phyloP scores from a whole-genome alignment of 2,888 invertebrate genomes.

The Lasioglossum malachurum region DNA sequence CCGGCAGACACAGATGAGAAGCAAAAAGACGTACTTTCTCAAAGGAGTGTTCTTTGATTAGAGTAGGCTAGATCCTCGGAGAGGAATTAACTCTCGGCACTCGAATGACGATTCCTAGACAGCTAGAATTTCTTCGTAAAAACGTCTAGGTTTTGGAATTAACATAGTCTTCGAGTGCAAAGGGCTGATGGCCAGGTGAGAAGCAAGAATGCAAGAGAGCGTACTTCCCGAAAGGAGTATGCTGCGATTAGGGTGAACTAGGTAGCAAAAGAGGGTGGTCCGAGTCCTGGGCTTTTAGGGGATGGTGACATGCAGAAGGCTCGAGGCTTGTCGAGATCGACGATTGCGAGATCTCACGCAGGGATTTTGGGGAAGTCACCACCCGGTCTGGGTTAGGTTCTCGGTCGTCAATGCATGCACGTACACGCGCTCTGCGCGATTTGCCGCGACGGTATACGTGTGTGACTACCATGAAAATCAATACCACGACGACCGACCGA shows the following conservation, averaged over 20 bases:
- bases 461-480: slow-evolving; percentile 63
- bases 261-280: not conserved
- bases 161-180: too few species aligned
- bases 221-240: too few species aligned
- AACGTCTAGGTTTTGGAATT: too few species aligned
- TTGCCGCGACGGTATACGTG: slow-evolving; percentile 15
- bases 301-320: not conserved
- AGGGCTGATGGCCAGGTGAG: too few species aligned
- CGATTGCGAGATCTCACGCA: slow-evolving; percentile 42
- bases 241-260: too few species aligned
- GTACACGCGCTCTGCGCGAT: slow-evolving; percentile 22
- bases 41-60: not conserved
- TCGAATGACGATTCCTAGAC: not conserved
- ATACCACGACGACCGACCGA: slow-evolving; percentile 65
- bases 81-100: not conserved
- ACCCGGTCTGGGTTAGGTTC: not conserved
- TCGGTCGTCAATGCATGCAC: slow-evolving; percentile 36
- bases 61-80: not conserved
- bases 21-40: not conserved
- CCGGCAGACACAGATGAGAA: not conserved
- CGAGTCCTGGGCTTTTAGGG: too few species aligned
- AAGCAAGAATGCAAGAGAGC: too few species aligned
- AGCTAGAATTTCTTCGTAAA: too few species aligned
- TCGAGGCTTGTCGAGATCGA: not conserved
- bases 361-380: slow-evolving; percentile 15